Conservation (phyloP, 2,113 vertebrate genomes). For the Egretta garzetta region DNA sequence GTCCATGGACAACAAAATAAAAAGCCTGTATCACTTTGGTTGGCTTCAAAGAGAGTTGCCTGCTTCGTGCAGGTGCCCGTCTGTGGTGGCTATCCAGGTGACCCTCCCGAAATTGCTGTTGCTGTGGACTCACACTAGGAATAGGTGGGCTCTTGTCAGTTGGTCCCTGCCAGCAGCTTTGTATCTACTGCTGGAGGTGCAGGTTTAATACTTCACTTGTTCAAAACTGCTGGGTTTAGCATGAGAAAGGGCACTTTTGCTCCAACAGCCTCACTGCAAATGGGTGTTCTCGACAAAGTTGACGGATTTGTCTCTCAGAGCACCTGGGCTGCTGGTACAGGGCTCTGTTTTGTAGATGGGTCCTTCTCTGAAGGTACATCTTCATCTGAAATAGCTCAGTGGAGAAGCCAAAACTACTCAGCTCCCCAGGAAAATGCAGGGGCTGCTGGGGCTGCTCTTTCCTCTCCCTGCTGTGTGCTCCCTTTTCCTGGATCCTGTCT, state of each 20-base stretch:
- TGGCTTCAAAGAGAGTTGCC: accelerated
- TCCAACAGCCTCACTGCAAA: background rate
- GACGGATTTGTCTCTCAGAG: background rate
- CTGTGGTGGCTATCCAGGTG: background rate
- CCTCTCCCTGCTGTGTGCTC: accelerated
- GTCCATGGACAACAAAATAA: background rate
- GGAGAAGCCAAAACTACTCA: background rate
- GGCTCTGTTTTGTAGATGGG: background rate
- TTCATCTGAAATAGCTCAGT: background rate
- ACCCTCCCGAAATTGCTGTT: background rate
- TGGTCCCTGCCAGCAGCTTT: background rate
- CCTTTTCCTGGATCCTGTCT: background rate
- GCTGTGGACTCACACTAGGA: accelerated
- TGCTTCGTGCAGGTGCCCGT: accelerated
- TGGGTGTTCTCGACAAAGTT: background rate
- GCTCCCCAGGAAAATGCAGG: accelerated
- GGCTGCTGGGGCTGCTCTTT: accelerated
- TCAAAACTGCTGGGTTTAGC: background rate
- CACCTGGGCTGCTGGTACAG: background rate
- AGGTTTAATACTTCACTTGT: background rate
- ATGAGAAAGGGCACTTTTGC: background rate
- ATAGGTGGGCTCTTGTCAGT: background rate
- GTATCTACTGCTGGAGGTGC: accelerated
- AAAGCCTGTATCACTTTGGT: background rate
- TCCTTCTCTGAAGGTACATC: background rate